Conservation (phyloP, 2,797 vertebrate species). For the Poeciliopsis infans region DNA sequence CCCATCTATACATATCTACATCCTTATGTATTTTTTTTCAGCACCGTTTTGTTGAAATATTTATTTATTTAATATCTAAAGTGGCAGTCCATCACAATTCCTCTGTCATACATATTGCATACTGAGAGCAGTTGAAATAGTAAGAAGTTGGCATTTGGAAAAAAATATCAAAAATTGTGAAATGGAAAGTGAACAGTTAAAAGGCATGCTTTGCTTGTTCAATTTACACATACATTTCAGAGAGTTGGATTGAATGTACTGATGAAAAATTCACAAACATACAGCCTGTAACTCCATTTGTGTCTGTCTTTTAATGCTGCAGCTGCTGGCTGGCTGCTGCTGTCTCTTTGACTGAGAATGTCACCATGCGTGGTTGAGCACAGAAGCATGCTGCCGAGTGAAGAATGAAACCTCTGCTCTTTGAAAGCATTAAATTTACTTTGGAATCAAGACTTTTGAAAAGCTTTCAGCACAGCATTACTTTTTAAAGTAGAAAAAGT, state of each 20-base stretch:
- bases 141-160: slow-evolving; percentile 1
- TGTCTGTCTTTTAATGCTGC: slow-evolving; percentile 34
- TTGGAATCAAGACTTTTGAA: slow-evolving; percentile 23
- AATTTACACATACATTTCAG: slow-evolving; percentile 40
- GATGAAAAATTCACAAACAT: slow-evolving; percentile 61
- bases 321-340: slow-evolving; percentile 32
- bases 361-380: slow-evolving; percentile 41
- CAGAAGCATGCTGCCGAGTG: slow-evolving; percentile 41
- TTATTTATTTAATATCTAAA: slow-evolving; percentile 12
- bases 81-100: not conserved
- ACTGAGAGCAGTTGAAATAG: not conserved
- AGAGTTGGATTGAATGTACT: slow-evolving; percentile 20
- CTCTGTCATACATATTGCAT: slow-evolving; percentile 2
- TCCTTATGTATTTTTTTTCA: not conserved
- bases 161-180: slow-evolving; percentile 16
- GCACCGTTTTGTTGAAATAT: not conserved
- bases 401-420: slow-evolving; percentile 38
- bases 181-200: slow-evolving; percentile 17
- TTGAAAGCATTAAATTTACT: slow-evolving; percentile 45
- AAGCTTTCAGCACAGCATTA: slow-evolving; percentile 43
- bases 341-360: slow-evolving; percentile 42
- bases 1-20: slow-evolving; percentile 9
- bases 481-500: slow-evolving; percentile 13
- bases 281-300: slow-evolving; percentile 36
- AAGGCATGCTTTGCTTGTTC: slow-evolving; percentile 11